A percentile compares a stretch with the other conserved stretches of the same genome.
Evolutionary conservation across 37 sponge, comb jelly and placozoan genomes (phyloP).

Genomic region (Beroe forskalii): DNA sequence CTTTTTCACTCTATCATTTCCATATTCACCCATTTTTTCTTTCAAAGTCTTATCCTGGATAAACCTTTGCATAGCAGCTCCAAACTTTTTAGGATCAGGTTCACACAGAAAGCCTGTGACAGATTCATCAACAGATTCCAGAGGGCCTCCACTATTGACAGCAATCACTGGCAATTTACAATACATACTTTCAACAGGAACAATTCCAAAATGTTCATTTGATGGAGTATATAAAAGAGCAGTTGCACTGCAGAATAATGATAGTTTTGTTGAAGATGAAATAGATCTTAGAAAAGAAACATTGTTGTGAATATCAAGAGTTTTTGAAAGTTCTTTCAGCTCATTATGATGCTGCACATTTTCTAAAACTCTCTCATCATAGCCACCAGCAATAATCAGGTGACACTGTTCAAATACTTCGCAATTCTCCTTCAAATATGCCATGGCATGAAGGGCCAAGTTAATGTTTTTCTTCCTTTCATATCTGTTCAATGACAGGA

Average conservation of each 20-base stretch:
- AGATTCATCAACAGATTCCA: slow-evolving; percentile 83
- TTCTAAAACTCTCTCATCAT: slow-evolving; percentile 90
- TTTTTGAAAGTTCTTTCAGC: slow-evolving; percentile 68
- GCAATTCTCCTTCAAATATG: slow-evolving; percentile 64
- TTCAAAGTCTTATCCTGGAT: slow-evolving; percentile 6
- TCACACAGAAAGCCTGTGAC: slow-evolving; percentile 88
- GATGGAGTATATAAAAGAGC: slow-evolving; percentile 92
- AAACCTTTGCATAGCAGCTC: slow-evolving; percentile 74
- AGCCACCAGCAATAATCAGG: slow-evolving; percentile 92
- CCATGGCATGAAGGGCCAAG: slow-evolving; percentile 78
- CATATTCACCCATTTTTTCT: slow-evolving; percentile 70
- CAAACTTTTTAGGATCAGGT: slow-evolving; percentile 74
- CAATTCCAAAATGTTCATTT: slow-evolving; percentile 98
- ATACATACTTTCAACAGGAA: slow-evolving; percentile 97
- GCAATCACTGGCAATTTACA: slow-evolving; percentile 90
- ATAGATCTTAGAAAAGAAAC: slow-evolving; percentile 88
- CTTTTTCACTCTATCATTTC: slow-evolving; percentile 69
- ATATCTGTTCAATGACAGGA: slow-evolving; percentile 90
- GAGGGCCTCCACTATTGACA: slow-evolving; percentile 92
- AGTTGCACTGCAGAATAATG: slow-evolving; percentile 71
- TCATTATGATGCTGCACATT: slow-evolving; percentile 88
- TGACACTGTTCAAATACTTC: slow-evolving; percentile 68
- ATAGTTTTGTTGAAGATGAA: slow-evolving; percentile 74
- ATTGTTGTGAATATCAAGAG: slow-evolving; percentile 68
- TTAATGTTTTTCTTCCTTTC: slow-evolving; percentile 97